These are phyloP conservation scores for Kryptopterus vitreolus DNA, from an alignment of 2,797 vertebrate species.

Conservation along the genomic window DNA sequence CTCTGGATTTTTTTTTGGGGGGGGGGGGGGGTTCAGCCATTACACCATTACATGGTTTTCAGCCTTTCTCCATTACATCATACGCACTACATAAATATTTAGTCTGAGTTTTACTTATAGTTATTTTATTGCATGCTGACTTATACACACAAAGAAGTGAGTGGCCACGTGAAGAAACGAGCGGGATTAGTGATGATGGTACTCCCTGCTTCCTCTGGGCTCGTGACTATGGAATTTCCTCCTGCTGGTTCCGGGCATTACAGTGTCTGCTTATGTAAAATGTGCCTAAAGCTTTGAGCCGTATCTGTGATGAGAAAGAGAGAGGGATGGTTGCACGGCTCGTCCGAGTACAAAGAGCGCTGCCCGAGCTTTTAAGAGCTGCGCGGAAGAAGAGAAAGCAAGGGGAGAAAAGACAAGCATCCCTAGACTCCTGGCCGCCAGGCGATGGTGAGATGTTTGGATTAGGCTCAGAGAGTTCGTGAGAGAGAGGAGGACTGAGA, in stretches of 20 bases:
- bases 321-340: slow-evolving; percentile 33
- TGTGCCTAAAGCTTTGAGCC: slow-evolving; percentile 31
- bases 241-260: slow-evolving; percentile 44
- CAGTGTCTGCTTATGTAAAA: slow-evolving; percentile 47
- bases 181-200: slow-evolving; percentile 30
- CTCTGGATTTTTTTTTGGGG: not conserved
- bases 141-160: slow-evolving; percentile 17
- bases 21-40: no score
- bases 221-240: slow-evolving; percentile 46
- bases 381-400: slow-evolving; percentile 30
- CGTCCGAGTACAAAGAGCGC: slow-evolving; percentile 43
- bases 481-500: slow-evolving; percentile 44
- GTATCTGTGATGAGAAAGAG: slow-evolving; percentile 10
- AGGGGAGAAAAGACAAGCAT: slow-evolving; percentile 25
- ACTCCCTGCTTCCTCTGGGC: slow-evolving; percentile 8
- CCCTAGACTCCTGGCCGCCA: slow-evolving; percentile 55
- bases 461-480: slow-evolving; percentile 52
- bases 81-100: slow-evolving; percentile 28
- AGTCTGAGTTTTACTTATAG: slow-evolving; percentile 18
- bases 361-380: slow-evolving; percentile 51
- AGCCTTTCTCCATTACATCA: not conserved
- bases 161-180: slow-evolving; percentile 6
- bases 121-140: not conserved
- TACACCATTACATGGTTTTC: no score
- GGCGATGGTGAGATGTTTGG: slow-evolving; percentile 57